A percentile compares a stretch with the other conserved stretches of the same genome.
Evolutionary conservation across 1,140 invertebrate species (phyloP).

Genomic region (Neodiprion pinetum): DNA sequence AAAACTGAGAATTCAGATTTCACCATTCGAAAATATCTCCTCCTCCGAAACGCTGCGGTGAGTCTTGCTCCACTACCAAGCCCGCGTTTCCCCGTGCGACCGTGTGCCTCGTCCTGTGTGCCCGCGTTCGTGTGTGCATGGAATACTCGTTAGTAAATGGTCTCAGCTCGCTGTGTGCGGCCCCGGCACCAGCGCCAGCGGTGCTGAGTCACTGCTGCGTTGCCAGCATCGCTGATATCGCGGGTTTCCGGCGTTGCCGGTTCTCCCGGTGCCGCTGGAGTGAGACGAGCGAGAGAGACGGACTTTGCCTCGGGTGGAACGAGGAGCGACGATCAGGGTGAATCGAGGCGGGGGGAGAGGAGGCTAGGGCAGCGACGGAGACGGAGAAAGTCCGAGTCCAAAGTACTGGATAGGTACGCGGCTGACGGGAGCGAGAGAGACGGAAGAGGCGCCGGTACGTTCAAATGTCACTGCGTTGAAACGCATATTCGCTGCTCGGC

Average conservation of each 20-base stretch:
- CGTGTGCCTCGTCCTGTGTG: too few species aligned
- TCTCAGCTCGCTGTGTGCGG: background rate
- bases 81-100: too few species aligned
- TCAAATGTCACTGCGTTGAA: constrained; percentile 55
- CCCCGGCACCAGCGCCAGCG: constrained; percentile 20
- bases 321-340: background rate
- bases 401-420: too few species aligned
- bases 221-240: constrained; percentile 33
- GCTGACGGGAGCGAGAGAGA: constrained; percentile 11
- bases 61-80: too few species aligned
- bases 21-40: too few species aligned
- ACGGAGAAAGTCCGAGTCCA: background rate
- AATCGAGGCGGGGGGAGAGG: constrained; percentile 8
- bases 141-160: background rate
- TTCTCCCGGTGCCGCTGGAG: constrained; percentile 4
- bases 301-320: background rate
- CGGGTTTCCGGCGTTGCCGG: constrained; percentile 38
- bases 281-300: background rate
- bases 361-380: constrained; percentile 15
- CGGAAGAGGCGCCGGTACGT: constrained; percentile 36
- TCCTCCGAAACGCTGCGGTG: too few species aligned
- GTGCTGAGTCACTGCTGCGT: constrained; percentile 52
- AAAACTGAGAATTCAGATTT: too few species aligned
- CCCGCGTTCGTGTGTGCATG: background rate
- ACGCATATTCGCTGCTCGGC: constrained; percentile 32